Evolutionary conservation across 1,140 invertebrate genomes (phyloP), one percentile per base, ranked within the genome.

Genomic region (Leguminivora glycinivorella): DNA sequence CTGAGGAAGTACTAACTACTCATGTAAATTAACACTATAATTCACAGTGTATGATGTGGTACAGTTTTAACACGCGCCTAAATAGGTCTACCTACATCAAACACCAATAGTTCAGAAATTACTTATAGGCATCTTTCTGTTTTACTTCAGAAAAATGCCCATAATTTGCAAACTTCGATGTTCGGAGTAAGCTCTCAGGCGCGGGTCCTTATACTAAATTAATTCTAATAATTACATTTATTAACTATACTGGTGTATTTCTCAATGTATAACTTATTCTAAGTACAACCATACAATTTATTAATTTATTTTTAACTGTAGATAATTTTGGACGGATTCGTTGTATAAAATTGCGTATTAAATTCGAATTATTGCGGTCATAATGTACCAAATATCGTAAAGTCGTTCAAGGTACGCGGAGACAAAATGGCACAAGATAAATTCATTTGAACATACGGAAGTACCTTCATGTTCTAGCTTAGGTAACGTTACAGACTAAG

Each of bases 371-470:
- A 34, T 74, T 70, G 68, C 68, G 66, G 69, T 56, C 72, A 72
- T 70, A 56, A 68, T 69, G 68, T 72, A 69, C 67, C 73, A 75
- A 67, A 74, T 67, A 72, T 74, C 63, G 24, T n/a, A 25, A 70
- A 12, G 52, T 56, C 67, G 66, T 43, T 67, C 40, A 74, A 75
- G 73, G 76, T 79, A 79, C 75, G 74, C 69, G 29, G 60, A 78
- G 72, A 72, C 63, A 81, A 77, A 80, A 85, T 85, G 83, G 83
- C 83, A 85, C 83, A 79, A 78, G 75, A 76, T 73, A 74, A 79
- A 78, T 82, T 74, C 74, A 77, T 75, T 72, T 69, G 43, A 67
- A 74, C 66, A 56, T 70, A 67, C 25, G 25, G 56, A 58, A 26
- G 25, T 58, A 29, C 25, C 12, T 63, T 71, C 38, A 38, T 38